These are phyloP conservation scores for Sycobia sp. DNA, from an alignment of 1,140 invertebrate genomes.

Conservation along the genomic window DNA sequence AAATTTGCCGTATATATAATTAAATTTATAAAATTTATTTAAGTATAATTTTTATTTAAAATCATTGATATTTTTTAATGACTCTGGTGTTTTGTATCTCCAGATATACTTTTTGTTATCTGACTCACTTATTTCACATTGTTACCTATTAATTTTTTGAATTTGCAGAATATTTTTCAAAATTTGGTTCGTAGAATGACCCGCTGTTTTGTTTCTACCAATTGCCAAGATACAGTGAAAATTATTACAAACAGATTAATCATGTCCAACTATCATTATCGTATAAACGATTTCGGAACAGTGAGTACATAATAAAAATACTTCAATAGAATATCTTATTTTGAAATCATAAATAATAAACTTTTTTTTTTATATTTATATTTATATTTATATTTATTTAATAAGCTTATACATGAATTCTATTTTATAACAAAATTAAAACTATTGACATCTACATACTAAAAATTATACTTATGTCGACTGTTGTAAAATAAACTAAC, in stretches of 20 bases:
- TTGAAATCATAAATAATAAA: not conserved
- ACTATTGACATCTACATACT: not conserved
- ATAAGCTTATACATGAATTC: not conserved
- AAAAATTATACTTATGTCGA: no score
- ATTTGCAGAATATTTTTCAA: constrained; percentile 71
- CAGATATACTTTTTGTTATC: not conserved
- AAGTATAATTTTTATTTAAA: no score
- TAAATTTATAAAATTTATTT: no score
- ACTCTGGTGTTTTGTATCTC: no score
- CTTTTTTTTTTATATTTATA: not conserved
- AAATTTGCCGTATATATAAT: no score
- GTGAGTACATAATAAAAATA: constrained; percentile 59
- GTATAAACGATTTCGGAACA: constrained; percentile 63
- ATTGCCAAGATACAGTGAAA: constrained; percentile 68
- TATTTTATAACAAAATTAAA: not conserved
- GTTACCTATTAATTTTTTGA: constrained; percentile 15
- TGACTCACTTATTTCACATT: not conserved
- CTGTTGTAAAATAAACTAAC: no score
- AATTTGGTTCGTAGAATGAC: constrained; percentile 90
- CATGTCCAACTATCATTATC: constrained; percentile 68
- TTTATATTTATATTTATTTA: not conserved
- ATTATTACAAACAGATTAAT: constrained; percentile 69
- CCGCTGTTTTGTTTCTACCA: constrained; percentile 80
- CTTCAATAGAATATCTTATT: no score
- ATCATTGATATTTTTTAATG: no score